These are phyloP conservation scores for Amphimallon solstitiale DNA, from an alignment of 2,888 invertebrate genomes.

Conservation along the genomic window DNA sequence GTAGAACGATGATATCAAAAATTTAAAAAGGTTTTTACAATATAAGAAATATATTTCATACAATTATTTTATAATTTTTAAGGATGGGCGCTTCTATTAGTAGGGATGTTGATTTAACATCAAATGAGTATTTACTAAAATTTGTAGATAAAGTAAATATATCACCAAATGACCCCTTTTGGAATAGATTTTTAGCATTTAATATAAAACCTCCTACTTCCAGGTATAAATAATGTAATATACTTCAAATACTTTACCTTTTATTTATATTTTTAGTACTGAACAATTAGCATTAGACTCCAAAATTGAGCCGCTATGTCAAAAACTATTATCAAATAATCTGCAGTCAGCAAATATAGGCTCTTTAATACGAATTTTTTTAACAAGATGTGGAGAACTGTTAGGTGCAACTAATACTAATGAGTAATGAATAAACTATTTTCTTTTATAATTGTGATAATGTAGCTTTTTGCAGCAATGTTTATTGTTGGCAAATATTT, in stretches of 20 bases:
- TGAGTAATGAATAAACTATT: constrained; percentile 71
- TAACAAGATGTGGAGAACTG: constrained; percentile 83
- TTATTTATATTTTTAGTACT: constrained; percentile 67
- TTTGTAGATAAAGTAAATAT: constrained; percentile 86
- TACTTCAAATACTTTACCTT: neutral
- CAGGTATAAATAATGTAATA: constrained; percentile 37
- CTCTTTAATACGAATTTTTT: constrained; percentile 86
- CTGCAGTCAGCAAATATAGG: constrained; percentile 89
- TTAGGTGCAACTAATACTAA: constrained; percentile 87
- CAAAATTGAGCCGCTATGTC: constrained; percentile 77
- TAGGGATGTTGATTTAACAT: constrained; percentile 80
- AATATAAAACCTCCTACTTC: constrained; percentile 79
- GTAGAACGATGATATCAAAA: constrained; percentile 18
- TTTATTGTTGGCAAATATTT: constrained; percentile 93
- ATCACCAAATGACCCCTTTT: constrained; percentile 88
- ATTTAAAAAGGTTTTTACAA: constrained; percentile 17
- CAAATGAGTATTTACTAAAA: constrained; percentile 81
- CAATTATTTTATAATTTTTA: constrained; percentile 8
- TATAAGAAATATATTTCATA: neutral
- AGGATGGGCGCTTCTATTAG: constrained; percentile 86
- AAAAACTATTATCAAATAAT: constrained; percentile 85
- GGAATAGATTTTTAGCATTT: constrained; percentile 93
- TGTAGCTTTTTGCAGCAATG: constrained; percentile 67
- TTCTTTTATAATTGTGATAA: neutral
- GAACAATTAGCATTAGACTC: constrained; percentile 86